phyloP scores from a whole-genome alignment of 2,113 vertebrate genomes.

The Cranoglanis bouderius region DNA sequence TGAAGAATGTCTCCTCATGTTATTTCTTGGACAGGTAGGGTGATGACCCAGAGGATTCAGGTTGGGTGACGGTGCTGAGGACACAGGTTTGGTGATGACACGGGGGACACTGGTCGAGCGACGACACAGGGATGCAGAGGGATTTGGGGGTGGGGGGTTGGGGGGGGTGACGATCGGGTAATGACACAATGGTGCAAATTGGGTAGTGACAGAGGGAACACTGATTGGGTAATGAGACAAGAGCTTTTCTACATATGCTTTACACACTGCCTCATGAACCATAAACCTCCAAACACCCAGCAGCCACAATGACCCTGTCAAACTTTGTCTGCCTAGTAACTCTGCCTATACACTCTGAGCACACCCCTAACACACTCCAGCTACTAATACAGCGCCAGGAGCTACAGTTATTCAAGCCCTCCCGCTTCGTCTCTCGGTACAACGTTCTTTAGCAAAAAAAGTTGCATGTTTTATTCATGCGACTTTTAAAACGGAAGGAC shows the following conservation, averaged over 20 bases:
- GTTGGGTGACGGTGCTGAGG: background rate
- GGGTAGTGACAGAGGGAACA: background rate
- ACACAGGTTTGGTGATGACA: no score
- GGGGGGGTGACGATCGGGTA: background rate
- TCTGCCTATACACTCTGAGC: background rate
- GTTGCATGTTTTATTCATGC: slow-evolving; percentile 51
- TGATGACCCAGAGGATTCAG: background rate
- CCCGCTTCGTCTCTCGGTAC: slow-evolving; percentile 59
- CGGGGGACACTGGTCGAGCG: background rate
- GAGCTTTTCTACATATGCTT: no score
- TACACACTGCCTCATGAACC: background rate
- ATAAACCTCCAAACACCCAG: background rate
- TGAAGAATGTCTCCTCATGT: background rate
- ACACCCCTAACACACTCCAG: slow-evolving; percentile 36
- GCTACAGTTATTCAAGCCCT: slow-evolving; percentile 39
- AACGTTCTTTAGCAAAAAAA: no score
- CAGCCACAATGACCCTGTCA: slow-evolving; percentile 50
- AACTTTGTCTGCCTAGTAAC: background rate
- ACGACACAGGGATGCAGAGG: background rate
- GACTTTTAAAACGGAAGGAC: slow-evolving; percentile 27
- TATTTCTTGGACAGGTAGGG: background rate
- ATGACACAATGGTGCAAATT: background rate
- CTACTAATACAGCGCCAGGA: slow-evolving; percentile 51
- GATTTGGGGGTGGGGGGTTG: no score
- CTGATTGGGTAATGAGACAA: no score